These are phyloP conservation scores for Atta cephalotes DNA, from an alignment of 1,140 invertebrate species.

Conservation along the genomic window DNA sequence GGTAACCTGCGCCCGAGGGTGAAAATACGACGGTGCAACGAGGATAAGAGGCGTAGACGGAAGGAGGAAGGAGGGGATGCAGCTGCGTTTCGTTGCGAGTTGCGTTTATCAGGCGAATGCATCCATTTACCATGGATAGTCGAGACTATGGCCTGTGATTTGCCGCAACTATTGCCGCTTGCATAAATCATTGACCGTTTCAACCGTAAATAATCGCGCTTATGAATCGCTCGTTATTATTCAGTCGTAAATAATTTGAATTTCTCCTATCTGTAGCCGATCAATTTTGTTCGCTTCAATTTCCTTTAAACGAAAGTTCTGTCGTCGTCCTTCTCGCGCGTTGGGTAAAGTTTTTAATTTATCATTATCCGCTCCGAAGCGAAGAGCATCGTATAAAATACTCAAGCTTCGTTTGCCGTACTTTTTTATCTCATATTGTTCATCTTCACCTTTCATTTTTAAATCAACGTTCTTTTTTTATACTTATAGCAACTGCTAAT, in stretches of 20 bases:
- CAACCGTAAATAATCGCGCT: constrained; percentile 54
- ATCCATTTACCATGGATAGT: constrained; percentile 59
- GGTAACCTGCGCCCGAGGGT: constrained; percentile 37
- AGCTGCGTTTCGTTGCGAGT: constrained; percentile 62
- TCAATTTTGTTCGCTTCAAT: constrained; percentile 40
- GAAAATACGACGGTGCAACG: constrained; percentile 35
- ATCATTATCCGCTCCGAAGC: constrained; percentile 29
- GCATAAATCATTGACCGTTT: constrained; percentile 66
- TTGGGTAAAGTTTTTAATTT: constrained; percentile 16
- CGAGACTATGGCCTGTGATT: constrained; percentile 60
- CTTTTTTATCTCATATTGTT: neutral
- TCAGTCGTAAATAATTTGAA: constrained; percentile 66
- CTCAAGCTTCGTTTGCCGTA: neutral
- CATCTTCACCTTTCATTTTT: neutral
- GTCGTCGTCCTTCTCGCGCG: neutral
- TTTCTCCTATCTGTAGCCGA: constrained; percentile 52
- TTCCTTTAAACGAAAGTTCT: constrained; percentile 14
- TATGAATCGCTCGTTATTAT: constrained; percentile 65
- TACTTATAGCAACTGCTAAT: constrained; percentile 32
- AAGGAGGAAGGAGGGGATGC: neutral
- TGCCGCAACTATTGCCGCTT: constrained; percentile 58
- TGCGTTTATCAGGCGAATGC: constrained; percentile 66
- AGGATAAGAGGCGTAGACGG: neutral
- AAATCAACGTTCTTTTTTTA: neutral
- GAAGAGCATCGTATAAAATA: neutral